phyloP scores from a whole-genome alignment of 2,113 vertebrate species.

The Ailuropoda melanoleuca region DNA sequence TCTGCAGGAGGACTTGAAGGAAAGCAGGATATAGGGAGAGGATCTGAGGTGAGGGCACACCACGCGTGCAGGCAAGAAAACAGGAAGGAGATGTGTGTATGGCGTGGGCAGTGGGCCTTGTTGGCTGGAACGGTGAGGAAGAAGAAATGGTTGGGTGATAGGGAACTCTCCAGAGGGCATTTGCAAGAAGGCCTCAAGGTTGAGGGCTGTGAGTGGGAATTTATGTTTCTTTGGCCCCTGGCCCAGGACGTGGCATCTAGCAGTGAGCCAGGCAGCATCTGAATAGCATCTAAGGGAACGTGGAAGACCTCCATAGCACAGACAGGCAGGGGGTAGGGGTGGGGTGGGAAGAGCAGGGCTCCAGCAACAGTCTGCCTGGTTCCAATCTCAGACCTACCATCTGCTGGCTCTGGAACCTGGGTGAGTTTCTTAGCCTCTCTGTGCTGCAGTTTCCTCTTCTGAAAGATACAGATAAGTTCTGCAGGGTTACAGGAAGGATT shows the following conservation, averaged over 20 bases:
- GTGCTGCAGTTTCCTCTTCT: background rate
- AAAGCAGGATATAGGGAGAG: background rate
- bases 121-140: background rate
- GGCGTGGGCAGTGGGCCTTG: background rate
- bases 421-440: background rate
- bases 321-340: background rate
- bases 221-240: background rate
- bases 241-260: background rate
- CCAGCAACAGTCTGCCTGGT: background rate
- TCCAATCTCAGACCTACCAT: background rate
- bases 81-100: accelerated
- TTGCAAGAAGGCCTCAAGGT: background rate
- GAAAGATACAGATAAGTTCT: background rate
- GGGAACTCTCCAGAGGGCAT: background rate
- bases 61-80: background rate
- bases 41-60: background rate
- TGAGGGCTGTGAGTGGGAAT: background rate
- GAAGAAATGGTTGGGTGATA: background rate
- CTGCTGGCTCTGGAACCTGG: background rate
- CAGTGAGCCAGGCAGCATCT: background rate
- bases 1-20: background rate
- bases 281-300: background rate
- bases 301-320: background rate
- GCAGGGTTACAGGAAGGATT: background rate
- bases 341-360: background rate